A percentile compares a stretch with the other conserved stretches of the same genome.
Conservation (phyloP, 1,140 invertebrate species). For the Hypothenemus hampei region DNA sequence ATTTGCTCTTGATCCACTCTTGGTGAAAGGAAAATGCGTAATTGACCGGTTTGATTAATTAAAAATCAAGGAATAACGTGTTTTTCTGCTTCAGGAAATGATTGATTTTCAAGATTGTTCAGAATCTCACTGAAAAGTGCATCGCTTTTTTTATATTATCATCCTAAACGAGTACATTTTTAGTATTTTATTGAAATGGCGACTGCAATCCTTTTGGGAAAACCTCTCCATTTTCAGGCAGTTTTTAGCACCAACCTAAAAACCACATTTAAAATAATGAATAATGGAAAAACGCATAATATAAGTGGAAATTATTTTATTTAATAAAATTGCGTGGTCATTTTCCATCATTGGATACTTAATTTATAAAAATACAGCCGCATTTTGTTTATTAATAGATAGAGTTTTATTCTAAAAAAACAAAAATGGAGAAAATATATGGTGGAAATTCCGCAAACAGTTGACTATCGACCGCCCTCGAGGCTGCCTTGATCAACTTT, state of each 20-base stretch:
- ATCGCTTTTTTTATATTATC: too few species aligned
- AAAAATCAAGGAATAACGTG: neutral
- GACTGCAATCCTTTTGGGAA: neutral
- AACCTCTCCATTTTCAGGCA: neutral
- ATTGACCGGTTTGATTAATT: slow-evolving; percentile 1
- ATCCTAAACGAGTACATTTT: too few species aligned
- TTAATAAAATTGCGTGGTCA: slow-evolving; percentile 19
- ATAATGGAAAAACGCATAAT: slow-evolving; percentile 22
- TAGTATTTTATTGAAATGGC: too few species aligned
- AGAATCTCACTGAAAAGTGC: too few species aligned
- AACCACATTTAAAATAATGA: slow-evolving; percentile 17
- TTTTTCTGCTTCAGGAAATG: too few species aligned
- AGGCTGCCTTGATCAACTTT: slow-evolving; percentile 42
- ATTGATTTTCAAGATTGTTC: too few species aligned
- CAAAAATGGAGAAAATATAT: neutral
- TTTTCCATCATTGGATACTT: slow-evolving; percentile 10
- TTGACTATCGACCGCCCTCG: slow-evolving; percentile 33
- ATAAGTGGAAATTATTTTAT: slow-evolving; percentile 25
- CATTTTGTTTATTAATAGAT: slow-evolving; percentile 6
- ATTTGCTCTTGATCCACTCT: neutral
- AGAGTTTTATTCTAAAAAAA: slow-evolving; percentile 23
- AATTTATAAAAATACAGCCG: slow-evolving; percentile 23
- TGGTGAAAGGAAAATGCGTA: neutral
- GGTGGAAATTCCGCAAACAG: slow-evolving; percentile 17
- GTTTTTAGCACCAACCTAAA: slow-evolving; percentile 7